Percentiles rank a stretch among this genome's conserved stretches.
These are phyloP conservation scores for Loriculus beryllinus DNA, from an alignment of 2,797 vertebrate genomes.

Conservation along the genomic window DNA sequence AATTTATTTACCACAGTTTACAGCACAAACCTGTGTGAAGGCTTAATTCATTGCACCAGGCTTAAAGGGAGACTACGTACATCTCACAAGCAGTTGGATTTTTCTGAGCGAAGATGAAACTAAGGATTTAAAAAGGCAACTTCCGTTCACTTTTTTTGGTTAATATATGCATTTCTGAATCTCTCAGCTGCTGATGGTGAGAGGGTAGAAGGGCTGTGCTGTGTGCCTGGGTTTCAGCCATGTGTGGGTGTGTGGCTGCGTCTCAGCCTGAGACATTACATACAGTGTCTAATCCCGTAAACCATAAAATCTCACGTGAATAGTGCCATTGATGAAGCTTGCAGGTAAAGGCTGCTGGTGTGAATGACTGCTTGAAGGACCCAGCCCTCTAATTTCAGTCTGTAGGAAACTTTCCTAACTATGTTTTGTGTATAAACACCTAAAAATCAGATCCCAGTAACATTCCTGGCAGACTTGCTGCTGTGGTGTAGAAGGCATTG, in stretches of 20 bases:
- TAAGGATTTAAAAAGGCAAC: not conserved
- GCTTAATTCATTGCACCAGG: not conserved
- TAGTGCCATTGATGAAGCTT: conserved; percentile 36
- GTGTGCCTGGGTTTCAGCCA: not conserved
- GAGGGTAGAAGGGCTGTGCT: not conserved
- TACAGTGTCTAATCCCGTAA: conserved; percentile 46
- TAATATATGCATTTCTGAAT: not conserved
- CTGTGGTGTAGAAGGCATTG: not conserved
- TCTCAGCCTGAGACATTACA: conserved; percentile 50
- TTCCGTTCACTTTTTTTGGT: not conserved
- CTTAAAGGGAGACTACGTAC: not conserved
- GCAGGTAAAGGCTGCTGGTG: not conserved
- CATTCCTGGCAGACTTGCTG: not conserved
- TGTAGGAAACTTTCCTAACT: conserved; percentile 24
- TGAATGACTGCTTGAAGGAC: conserved; percentile 27
- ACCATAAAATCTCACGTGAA: conserved; percentile 54
- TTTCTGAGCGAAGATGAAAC: not conserved
- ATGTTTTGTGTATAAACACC: conserved; percentile 59
- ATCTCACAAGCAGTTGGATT: not conserved
- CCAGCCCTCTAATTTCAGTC: not conserved
- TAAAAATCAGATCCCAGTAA: conserved; percentile 9
- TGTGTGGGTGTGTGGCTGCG: not conserved
- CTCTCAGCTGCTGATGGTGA: not conserved
- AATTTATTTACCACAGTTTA: not conserved
- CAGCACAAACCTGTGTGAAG: not conserved